Evolutionary conservation across 2,888 invertebrate species (phyloP), one percentile per base, ranked within the genome.

Genomic region (Drosophila lacicola): DNA sequence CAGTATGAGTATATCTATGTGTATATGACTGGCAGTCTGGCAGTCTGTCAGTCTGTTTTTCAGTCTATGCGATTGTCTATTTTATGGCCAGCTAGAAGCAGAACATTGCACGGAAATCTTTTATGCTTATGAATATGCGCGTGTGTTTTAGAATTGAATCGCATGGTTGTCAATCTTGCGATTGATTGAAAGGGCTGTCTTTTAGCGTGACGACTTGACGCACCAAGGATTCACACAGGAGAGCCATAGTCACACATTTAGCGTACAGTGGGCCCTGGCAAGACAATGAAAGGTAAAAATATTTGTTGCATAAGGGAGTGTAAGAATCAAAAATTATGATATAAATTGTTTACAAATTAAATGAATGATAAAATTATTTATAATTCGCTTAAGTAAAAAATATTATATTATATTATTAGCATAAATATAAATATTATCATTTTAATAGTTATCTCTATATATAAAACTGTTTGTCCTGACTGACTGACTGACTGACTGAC

Each of bases 111-210:
- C 21, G 66, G 34, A 77, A 72, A 80, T 88, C 80, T 78, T 73
- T 76, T 78, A 78, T 78, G 88, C 78, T 85, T 85, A 84, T 84
- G 88, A 84, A 84, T 85, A 84, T 85, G 70, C 82, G 50, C 67
- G 11, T 19, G 63, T 41, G 56, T 51, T 70, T 29, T 49, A 9
- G 47, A 66, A 81, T 68, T 74, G 63, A 75, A 78, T 80, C 57
- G 47, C 72, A 49, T 67, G 82, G 77, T 78, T 82, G 78, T 88
- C 83, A 78, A 58, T 70, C 67, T 45, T 19, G 50, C 37, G 55
- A 64, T 71, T 83, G 80, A 88, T 78, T 74, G 78, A 74, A 78
- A 51, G 54, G 45, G 34, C 47, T 62, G 67, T 71, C 80, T 36
- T 53, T 58, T 45, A 47, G 42, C 21, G 9, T 42, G 44, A 61